Base-by-base conservation (phyloP, 2,113 vertebrate species). In the Gambusia affinis region DNA sequence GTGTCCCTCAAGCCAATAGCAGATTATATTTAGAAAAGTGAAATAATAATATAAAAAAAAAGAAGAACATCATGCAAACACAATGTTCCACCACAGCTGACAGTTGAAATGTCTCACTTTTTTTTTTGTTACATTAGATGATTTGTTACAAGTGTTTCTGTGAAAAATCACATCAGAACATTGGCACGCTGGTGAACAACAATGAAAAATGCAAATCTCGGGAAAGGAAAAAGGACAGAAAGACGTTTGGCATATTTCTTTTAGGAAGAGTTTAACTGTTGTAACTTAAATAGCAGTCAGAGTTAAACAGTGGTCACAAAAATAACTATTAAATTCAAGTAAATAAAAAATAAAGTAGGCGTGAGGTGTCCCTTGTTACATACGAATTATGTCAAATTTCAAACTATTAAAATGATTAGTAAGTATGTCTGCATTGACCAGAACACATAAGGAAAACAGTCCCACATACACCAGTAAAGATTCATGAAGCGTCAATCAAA, bases 121-220 rank as follows among this genome's bases (percentile, higher is more conserved):
- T 37, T 37, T 44, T 30, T 27, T 73, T 67, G 73, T 44, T 75
- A 61, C 73, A 67, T 75, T 67, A 60, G 28, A 42, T 67, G 54
- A 67, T 80, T 80, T 70, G 67, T 60, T 80, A 33, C 74, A 68
- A 74, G 35, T 69, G 67, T 74, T 57, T 69, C 71, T 68, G 61
- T 42, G 63, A 79, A 57, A 70, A 74, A 79, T 51, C 31, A 29
- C 39, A 47, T 54, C 31, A 69, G 67, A 73, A 69, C 60, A 73
- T 73, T 73, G 68, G 33, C 71, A 73, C 17, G 27, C 31, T 73
- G 60, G 33, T 60, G 33, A 74, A 51, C 57, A 35, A 42, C 6
- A 73, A 28, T 12, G 27, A 69, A 60, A 64, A 54, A 60, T 39
- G 10, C 47, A 66, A 66, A 66, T 60, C 24, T 39, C n/a, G 10